phyloP scores from a whole-genome alignment of 2,888 invertebrate species.

The Drosophila anceps region DNA sequence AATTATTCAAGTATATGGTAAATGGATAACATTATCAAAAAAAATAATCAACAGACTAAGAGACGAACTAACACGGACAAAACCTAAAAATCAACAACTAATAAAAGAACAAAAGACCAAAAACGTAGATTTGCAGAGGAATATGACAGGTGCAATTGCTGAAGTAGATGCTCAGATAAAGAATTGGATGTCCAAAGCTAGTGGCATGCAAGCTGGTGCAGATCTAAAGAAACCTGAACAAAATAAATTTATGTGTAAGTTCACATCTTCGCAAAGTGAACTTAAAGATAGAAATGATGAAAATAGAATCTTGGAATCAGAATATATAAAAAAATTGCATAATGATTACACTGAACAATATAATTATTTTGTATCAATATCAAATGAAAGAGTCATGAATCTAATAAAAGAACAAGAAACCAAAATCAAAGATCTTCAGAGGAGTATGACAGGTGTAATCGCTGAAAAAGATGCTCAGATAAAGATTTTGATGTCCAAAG shows the following conservation, averaged over 20 bases:
- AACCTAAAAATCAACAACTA: neutral
- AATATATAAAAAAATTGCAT: too few species aligned
- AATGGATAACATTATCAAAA: neutral
- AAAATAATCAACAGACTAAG: neutral
- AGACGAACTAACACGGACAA: neutral
- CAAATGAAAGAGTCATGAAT: too few species aligned
- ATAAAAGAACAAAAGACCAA: neutral
- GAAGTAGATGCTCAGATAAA: neutral
- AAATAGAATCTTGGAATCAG: too few species aligned
- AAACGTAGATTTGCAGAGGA: neutral
- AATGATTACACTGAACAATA: too few species aligned
- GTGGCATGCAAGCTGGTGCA: neutral
- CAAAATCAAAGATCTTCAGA: neutral
- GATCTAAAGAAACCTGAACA: too few species aligned
- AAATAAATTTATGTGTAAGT: too few species aligned
- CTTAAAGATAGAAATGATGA: too few species aligned
- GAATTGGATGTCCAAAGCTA: neutral
- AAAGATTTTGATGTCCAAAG: neutral
- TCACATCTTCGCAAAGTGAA: too few species aligned
- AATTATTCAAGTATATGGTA: neutral
- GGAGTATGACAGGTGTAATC: neutral
- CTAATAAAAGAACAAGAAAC: neutral
- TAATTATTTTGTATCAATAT: too few species aligned
- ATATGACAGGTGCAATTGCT: neutral
- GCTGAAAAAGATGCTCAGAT: neutral